Evolutionary conservation across 2,888 invertebrate genomes (phyloP).

Genomic region (Nowickia ferox): DNA sequence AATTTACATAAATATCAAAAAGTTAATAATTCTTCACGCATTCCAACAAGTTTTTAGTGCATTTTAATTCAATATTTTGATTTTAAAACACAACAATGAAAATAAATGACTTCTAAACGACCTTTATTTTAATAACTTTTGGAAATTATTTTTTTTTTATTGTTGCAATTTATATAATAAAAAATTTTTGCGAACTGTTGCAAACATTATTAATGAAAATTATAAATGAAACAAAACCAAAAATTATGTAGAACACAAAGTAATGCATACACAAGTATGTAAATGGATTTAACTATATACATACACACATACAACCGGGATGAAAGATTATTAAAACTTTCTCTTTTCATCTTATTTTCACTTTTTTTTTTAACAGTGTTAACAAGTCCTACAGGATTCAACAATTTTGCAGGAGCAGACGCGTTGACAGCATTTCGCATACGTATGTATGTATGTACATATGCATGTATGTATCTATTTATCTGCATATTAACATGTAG

Average conservation of each 20-base stretch:
- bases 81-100: conserved; percentile 22
- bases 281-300: neutral
- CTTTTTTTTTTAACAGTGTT: neutral
- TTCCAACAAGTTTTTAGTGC: neutral
- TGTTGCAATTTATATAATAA: conserved; percentile 15
- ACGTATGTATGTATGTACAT: neutral
- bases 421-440: neutral
- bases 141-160: conserved; percentile 26
- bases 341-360: conserved; percentile 8
- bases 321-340: neutral
- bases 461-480: neutral
- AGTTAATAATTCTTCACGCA: conserved; percentile 11
- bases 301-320: neutral
- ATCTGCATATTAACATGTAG: too few relatives aligned
- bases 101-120: conserved; percentile 68
- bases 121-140: conserved; percentile 47
- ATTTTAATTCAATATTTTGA: conserved; percentile 31
- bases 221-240: conserved; percentile 12
- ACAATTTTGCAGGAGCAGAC: neutral
- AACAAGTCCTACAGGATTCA: conserved; percentile 54
- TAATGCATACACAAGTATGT: neutral
- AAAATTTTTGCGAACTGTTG: conserved; percentile 10
- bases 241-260: neutral
- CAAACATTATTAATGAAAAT: neutral
- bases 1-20: neutral